These are phyloP conservation scores for Contarinia nasturtii DNA, from an alignment of 1,140 invertebrate genomes.

Conservation along the genomic window DNA sequence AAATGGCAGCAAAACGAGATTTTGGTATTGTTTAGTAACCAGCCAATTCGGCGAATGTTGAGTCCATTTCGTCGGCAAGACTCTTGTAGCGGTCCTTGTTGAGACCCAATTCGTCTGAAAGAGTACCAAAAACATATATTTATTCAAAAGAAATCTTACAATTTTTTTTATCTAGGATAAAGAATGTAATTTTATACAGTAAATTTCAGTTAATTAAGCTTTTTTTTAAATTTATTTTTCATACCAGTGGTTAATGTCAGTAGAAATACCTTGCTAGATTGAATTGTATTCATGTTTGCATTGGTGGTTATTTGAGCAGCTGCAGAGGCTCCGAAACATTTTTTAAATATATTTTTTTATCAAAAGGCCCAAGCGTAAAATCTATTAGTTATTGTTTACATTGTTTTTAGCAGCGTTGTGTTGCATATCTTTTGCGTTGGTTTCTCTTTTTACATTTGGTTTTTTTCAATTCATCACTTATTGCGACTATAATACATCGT, in stretches of 20 bases:
- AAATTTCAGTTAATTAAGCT: no score
- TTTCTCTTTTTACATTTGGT: not conserved
- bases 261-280: no score
- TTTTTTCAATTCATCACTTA: not conserved
- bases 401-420: no score
- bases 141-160: not conserved
- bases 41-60: slow-evolving; percentile 89
- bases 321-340: no score
- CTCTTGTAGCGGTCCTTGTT: slow-evolving; percentile 99
- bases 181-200: not conserved
- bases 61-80: slow-evolving; percentile 89
- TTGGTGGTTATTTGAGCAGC: no score
- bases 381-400: no score
- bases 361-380: no score
- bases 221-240: no score
- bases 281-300: no score
- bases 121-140: slow-evolving; percentile 13
- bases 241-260: no score
- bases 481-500: not conserved
- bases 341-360: no score
- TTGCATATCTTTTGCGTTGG: no score
- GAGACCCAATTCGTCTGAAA: slow-evolving; percentile 85
- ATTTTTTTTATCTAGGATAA: not conserved
- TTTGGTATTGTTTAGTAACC: slow-evolving; percentile 40
- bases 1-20: not conserved